Base-by-base conservation (phyloP, 2,888 invertebrate genomes). In the Melanophora roralis region DNA sequence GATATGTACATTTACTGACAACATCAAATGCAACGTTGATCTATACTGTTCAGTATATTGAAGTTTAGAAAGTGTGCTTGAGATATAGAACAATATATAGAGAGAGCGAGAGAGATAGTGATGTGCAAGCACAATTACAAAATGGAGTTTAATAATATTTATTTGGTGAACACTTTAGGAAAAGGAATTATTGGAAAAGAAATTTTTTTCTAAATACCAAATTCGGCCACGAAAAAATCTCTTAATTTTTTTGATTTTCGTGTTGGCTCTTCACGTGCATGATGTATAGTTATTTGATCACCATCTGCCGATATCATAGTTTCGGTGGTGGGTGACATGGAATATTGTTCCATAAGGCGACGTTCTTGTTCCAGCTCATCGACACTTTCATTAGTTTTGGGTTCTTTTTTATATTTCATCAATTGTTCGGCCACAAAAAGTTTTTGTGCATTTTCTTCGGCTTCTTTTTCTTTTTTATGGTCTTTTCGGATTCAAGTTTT, bases 171-270 rank as follows among this genome's bases (percentile, higher is more conserved):
- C 14, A 47, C 32, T 65, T 38, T 34, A 49, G 40, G n/a, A 57
- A 62, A 59, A 19, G 57, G 51, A 76, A 76, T 11, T 59, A 55
- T 45, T 14, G 34, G 6, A 47, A 68, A n/a, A n/a, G n/a, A 47
- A 27, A 8, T 62, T 49, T 57, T 47, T 32, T 43, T 64, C 47
- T 84, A 84, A 92, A 93, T 93, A 93, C 94, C 94, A 92, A 94
- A 94, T 92, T 95, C 95, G 90, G 94, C 93, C 90, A 94, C 93
- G 92, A 95, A 95, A 92, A 95, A 94, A 92, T 95, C 94, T 93
- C 94, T 95, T 91, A 95, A 93, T 93, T 94, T 95, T 91, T 92
- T 94, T 7, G 88, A 86, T 93, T 94, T 94, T 92, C 94, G 94
- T 32, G 60, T 65, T 90, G 93, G 93, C 89, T 94, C 94, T 91